These are phyloP conservation scores for Cactoblastis cactorum DNA, from an alignment of 2,888 invertebrate species.

Conservation along the genomic window DNA sequence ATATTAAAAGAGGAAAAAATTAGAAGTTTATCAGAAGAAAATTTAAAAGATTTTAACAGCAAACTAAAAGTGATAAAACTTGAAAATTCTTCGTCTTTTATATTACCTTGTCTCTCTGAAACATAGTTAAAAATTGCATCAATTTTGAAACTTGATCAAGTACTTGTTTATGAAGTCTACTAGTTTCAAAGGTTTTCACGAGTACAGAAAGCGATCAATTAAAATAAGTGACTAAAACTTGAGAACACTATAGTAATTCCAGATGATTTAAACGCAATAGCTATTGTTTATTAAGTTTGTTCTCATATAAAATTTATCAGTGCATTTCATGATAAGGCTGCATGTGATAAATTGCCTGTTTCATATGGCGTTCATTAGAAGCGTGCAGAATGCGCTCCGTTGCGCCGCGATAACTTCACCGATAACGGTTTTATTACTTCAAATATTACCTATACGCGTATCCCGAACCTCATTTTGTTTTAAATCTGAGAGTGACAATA, in stretches of 20 bases:
- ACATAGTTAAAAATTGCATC: not conserved
- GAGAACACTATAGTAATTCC: not conserved
- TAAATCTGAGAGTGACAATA: constrained; percentile 36
- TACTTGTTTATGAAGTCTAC: not conserved
- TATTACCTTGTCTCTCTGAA: no score
- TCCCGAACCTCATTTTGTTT: constrained; percentile 48
- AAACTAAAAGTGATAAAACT: no score
- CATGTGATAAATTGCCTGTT: constrained; percentile 78
- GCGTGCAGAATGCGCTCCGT: constrained; percentile 75
- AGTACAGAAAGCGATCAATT: not conserved
- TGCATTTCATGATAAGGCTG: constrained; percentile 67
- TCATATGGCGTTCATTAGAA: constrained; percentile 78
- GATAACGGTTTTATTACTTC: constrained; percentile 75
- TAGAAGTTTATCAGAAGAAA: no score
- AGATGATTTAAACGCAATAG: constrained; percentile 29
- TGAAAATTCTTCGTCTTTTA: no score
- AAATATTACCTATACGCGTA: constrained; percentile 72
- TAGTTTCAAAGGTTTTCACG: not conserved
- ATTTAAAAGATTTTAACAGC: no score
- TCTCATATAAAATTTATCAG: constrained; percentile 69
- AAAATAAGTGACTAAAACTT: not conserved
- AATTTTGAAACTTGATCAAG: no score
- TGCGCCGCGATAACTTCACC: constrained; percentile 68
- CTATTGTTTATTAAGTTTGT: constrained; percentile 65
- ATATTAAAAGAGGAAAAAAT: no score